Percentiles rank a stretch among this genome's conserved stretches.
These are phyloP conservation scores for Xiphophorus hellerii DNA, from an alignment of 2,113 vertebrate species.

Conservation along the genomic window DNA sequence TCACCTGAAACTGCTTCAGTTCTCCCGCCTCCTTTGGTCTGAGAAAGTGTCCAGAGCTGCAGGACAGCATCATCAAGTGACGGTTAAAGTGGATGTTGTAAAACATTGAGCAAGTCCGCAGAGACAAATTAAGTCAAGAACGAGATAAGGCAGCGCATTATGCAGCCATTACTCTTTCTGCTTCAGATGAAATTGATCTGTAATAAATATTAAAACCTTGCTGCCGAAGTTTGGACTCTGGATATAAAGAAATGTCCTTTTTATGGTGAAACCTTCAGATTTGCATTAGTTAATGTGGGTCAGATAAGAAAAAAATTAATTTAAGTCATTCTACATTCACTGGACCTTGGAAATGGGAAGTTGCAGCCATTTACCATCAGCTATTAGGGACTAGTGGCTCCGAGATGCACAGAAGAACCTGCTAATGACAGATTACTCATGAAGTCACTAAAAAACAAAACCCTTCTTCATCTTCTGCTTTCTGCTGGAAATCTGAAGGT, in stretches of 20 bases:
- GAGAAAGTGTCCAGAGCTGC: conserved; percentile 51
- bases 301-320: not conserved
- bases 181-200: not conserved
- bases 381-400: too few species aligned
- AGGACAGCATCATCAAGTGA: conserved; percentile 18
- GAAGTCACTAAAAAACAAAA: too few species aligned
- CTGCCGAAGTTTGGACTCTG: not conserved
- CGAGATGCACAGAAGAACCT: too few species aligned
- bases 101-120: too few species aligned
- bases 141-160: not conserved
- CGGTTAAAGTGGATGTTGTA: conserved; percentile 4
- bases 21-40: conserved; percentile 19
- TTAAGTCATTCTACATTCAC: too few species aligned
- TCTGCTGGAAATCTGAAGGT: too few species aligned
- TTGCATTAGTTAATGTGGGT: not conserved
- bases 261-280: not conserved
- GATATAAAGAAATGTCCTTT: not conserved
- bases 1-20: conserved; percentile 26
- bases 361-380: too few species aligned
- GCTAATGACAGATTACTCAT: too few species aligned
- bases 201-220: not conserved
- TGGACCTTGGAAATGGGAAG: too few species aligned
- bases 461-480: too few species aligned
- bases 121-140: not conserved
- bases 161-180: not conserved